Conservation (phyloP, 2,797 vertebrate species). For the Epinephelus coioides region DNA sequence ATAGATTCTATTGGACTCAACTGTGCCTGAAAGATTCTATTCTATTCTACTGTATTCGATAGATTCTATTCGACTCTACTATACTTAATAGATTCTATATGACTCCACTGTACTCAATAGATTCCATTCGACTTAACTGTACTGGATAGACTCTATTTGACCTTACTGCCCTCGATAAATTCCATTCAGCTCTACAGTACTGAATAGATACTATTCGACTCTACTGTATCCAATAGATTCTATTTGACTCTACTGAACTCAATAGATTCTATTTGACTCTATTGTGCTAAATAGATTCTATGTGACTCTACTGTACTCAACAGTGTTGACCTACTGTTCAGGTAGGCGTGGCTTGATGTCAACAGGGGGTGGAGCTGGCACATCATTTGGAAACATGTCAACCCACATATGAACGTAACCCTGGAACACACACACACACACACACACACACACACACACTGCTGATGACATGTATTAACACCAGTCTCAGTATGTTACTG, state of each 20-base stretch:
- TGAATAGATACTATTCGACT: background rate
- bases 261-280: too few species aligned
- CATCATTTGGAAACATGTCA: conserved; percentile 94
- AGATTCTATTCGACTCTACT: too few species aligned
- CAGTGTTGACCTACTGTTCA: conserved; percentile 85
- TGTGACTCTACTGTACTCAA: background rate
- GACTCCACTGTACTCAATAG: too few species aligned
- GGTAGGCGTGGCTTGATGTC: conserved; percentile 94
- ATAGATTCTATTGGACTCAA: too few species aligned
- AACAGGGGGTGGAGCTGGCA: conserved; percentile 90
- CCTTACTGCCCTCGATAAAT: too few species aligned
- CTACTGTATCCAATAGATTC: background rate
- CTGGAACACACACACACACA: conserved; percentile 74
- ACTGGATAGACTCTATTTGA: too few species aligned
- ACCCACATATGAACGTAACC: conserved; percentile 97
- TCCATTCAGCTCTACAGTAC: background rate
- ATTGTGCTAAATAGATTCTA: background rate
- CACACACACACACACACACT: background rate
- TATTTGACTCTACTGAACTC: background rate
- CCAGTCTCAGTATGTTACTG: background rate
- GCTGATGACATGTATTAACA: background rate
- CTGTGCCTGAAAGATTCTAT: too few species aligned
- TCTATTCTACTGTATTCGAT: too few species aligned
- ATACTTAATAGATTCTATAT: too few species aligned
- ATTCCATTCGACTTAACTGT: too few species aligned